A percentile compares a stretch with the other conserved stretches of the same genome.
phyloP scores from a whole-genome alignment of 2,113 vertebrate species.

The Ctenodactylus gundi region DNA sequence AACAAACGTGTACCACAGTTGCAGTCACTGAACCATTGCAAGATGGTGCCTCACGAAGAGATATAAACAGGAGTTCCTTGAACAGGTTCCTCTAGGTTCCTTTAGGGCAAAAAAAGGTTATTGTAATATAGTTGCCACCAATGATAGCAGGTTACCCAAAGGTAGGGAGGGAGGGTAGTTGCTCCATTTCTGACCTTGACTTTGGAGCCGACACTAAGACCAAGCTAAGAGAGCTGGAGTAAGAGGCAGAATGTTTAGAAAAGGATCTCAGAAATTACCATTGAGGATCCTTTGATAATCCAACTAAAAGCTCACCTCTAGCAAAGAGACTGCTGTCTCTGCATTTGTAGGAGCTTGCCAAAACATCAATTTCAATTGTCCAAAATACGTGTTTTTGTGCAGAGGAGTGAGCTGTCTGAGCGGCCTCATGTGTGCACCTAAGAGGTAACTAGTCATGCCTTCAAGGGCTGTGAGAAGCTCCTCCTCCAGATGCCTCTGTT shows the following conservation, averaged over 20 bases:
- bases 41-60: slow-evolving; percentile 79
- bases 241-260: slow-evolving; percentile 89
- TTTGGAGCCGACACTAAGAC: slow-evolving; percentile 84
- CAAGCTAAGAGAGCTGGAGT: slow-evolving; percentile 88
- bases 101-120: slow-evolving; percentile 3
- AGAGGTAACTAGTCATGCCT: slow-evolving; percentile 31
- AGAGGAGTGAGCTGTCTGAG: slow-evolving; percentile 70
- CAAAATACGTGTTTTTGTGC: slow-evolving; percentile 69
- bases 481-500: slow-evolving; percentile 83
- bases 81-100: too few species aligned
- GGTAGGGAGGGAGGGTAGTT: slow-evolving; percentile 34
- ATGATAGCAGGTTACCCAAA: not conserved
- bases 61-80: slow-evolving; percentile 69
- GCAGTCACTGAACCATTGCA: slow-evolving; percentile 84
- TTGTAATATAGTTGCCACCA: slow-evolving; percentile 46
- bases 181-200: slow-evolving; percentile 84
- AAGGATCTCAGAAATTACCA: slow-evolving; percentile 91
- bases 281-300: slow-evolving; percentile 79
- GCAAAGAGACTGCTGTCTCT: slow-evolving; percentile 51
- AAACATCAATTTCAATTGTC: not conserved
- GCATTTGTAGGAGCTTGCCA: not conserved
- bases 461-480: not conserved
- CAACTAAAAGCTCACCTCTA: slow-evolving; percentile 51
- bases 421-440: slow-evolving; percentile 43
- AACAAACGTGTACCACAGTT: slow-evolving; percentile 89